Evolutionary conservation across 2,888 invertebrate genomes (phyloP).

Genomic region (Nomada lathburiana): DNA sequence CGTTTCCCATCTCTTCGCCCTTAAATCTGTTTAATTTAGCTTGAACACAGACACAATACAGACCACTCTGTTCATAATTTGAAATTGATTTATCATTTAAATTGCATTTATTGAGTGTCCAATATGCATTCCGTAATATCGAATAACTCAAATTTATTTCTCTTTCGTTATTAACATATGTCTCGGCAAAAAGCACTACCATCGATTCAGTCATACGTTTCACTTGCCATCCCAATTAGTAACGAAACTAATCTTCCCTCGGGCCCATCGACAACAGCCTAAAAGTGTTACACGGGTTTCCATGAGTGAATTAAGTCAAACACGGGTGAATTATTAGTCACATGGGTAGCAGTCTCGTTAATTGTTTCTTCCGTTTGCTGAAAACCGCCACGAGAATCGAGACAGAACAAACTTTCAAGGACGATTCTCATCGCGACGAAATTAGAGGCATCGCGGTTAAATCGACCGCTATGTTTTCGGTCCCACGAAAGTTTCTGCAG

Average conservation of each 20-base stretch:
- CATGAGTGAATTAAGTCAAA: constrained; percentile 33
- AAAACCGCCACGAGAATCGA: constrained; percentile 25
- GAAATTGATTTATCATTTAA: too few relatives aligned
- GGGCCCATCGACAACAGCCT: constrained; percentile 24
- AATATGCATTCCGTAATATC: neutral
- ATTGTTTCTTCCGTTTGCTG: constrained; percentile 45
- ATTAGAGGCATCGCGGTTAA: constrained; percentile 36
- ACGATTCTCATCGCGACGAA: constrained; percentile 33
- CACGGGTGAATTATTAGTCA: constrained; percentile 37
- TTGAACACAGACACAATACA: neutral
- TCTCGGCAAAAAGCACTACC: too few relatives aligned
- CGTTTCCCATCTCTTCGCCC: neutral
- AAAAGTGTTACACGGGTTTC: constrained; percentile 38
- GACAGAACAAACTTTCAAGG: constrained; percentile 36
- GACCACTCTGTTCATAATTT: too few relatives aligned
- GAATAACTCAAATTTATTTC: too few relatives aligned
- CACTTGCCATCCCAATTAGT: too few relatives aligned
- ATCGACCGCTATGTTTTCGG: constrained; percentile 25
- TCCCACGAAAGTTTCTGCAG: constrained; percentile 12
- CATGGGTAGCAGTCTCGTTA: constrained; percentile 39
- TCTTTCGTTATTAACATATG: too few relatives aligned
- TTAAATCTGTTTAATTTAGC: neutral
- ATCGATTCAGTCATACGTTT: too few relatives aligned
- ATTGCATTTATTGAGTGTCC: neutral
- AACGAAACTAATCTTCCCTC: neutral